Evolutionary conservation across 2,797 vertebrate species (phyloP).

Genomic region (Manis javanica): DNA sequence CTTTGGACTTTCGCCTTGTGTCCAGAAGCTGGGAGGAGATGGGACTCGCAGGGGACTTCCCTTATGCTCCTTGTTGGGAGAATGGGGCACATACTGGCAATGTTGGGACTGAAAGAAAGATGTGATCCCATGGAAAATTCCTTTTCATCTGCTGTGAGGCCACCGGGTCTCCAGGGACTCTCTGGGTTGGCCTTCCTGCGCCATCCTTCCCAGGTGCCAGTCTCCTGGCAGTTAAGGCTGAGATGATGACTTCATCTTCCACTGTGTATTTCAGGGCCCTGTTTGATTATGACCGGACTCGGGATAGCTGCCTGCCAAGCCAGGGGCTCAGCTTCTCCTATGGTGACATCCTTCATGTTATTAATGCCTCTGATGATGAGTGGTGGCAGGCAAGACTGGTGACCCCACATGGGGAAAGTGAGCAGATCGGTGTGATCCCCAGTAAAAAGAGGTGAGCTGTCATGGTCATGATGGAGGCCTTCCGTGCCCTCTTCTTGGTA

Average conservation of each 20-base stretch:
- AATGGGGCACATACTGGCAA: background rate
- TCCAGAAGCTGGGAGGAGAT: background rate
- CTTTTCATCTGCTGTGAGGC: background rate
- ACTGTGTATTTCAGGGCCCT: constrained; percentile 90
- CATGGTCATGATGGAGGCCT: background rate
- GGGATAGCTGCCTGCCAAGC: constrained; percentile 99
- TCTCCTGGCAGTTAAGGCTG: background rate
- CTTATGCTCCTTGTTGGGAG: background rate
- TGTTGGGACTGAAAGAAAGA: background rate
- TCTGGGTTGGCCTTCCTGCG: background rate
- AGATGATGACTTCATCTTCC: constrained; percentile 4
- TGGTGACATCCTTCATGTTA: constrained; percentile 98
- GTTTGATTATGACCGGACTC: constrained; percentile 98
- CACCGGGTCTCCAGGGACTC: background rate
- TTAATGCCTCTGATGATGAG: constrained; percentile 98
- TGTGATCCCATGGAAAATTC: background rate
- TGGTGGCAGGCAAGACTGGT: constrained; percentile 99
- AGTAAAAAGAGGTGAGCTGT: constrained; percentile 97
- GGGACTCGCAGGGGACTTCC: background rate
- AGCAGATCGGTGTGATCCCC: constrained; percentile 99
- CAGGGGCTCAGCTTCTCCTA: constrained; percentile 99
- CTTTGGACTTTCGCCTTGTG: background rate
- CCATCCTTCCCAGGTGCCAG: background rate
- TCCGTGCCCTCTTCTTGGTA: background rate
- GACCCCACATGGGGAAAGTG: constrained; percentile 97